Base-by-base conservation (phyloP, 2,888 invertebrate species). In the Euphydryas editha region DNA sequence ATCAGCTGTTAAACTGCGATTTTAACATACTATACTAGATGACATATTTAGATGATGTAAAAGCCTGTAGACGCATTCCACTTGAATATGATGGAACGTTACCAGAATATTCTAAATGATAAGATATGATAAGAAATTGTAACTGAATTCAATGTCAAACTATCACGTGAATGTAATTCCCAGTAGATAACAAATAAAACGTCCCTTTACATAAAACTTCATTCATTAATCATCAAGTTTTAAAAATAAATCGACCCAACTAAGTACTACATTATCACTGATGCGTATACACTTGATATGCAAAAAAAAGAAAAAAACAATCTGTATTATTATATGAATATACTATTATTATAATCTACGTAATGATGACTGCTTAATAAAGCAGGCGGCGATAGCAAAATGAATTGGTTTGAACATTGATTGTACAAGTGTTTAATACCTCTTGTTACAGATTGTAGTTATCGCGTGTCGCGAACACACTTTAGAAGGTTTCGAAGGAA, bases 81-180 rank as follows among this genome's bases (percentile, higher is more conserved):
- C 42, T n/a, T 30, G n/a, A 20, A 24, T 54, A 63, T 47, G 42
- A 64, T 62, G 44, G 42, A 49, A 21, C 51, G 49, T 18, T 60
- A 60, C 60, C 63, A 68, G 65, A 70, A 66, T 56, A 63, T 65
- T 68, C 56, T n/a, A 60, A 57, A n/a, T 58, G 71, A 71, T 70
- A 70, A 37, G 21, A 30, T 36, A 58, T 42, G 72, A 73, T 73
- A 71, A 72, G 21, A 64, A 49, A 47, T 47, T 42, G 62, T 68
- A 68, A 65, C 65, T 73, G 68, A 67, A 62, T 64, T 68, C 71
- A 72, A 72, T 71, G 69, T 63, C 72, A 72, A 37, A 18, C 21
- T 61, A 59, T 66, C 57, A 68, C 58, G 62, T 59, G 58, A 20
- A 46, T 8, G 17, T 58, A 56, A 68, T 36, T 66, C 47, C 15